Conservation (phyloP, 2,797 vertebrate species). For the Falco berigora region DNA sequence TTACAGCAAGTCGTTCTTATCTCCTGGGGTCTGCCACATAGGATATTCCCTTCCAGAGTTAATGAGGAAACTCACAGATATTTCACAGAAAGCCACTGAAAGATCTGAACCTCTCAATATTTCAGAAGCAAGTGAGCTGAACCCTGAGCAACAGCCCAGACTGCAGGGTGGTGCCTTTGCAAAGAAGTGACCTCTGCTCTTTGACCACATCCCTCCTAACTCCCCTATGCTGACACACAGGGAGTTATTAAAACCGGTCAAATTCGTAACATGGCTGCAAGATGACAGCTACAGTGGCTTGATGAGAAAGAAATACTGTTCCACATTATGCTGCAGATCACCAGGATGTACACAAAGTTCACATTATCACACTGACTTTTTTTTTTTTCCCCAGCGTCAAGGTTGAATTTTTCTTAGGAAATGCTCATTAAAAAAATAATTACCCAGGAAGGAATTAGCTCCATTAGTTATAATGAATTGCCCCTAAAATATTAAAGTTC, state of each 20-base stretch:
- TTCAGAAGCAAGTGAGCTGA: neutral
- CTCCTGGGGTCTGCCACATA: neutral
- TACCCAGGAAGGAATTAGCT: neutral
- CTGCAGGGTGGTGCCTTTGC: neutral
- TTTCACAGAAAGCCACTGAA: neutral
- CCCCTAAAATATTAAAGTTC: neutral
- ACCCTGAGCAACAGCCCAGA: neutral
- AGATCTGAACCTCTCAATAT: neutral
- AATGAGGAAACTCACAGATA: neutral
- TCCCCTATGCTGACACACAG: accelerated
- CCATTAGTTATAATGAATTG: neutral
- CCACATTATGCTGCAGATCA: neutral
- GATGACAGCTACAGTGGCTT: neutral
- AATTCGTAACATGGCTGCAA: neutral
- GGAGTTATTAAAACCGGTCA: neutral
- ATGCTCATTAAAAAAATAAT: neutral
- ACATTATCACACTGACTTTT: neutral
- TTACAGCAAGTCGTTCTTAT: neutral
- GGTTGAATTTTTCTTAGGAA: neutral
- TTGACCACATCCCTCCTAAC: neutral
- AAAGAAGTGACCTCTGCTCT: neutral
- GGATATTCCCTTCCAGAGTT: neutral
- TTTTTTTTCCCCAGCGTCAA: neutral
- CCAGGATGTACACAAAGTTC: neutral
- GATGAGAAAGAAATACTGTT: neutral